phyloP scores from a whole-genome alignment of 2,797 vertebrate species.

The Micropoecilia bifurca region DNA sequence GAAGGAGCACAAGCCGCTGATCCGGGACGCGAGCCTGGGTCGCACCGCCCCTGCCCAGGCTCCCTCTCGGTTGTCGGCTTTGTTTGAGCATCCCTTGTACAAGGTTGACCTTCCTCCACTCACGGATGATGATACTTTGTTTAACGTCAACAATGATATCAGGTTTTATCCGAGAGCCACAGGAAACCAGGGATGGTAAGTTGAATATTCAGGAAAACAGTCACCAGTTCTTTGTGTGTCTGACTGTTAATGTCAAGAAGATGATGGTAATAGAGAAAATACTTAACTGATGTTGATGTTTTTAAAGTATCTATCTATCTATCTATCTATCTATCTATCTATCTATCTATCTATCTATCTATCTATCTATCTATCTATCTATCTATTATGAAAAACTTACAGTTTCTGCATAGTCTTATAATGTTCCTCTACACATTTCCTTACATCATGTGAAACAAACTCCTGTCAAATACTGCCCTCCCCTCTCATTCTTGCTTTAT shows the following conservation, averaged over 20 bases:
- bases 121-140: slow-evolving; percentile 89
- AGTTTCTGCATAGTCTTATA: background rate
- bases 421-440: background rate
- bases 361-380: background rate
- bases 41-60: slow-evolving; percentile 48
- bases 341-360: slow-evolving; percentile 17
- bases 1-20: slow-evolving; percentile 77
- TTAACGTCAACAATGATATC: slow-evolving; percentile 93
- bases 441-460: background rate
- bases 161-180: slow-evolving; percentile 89
- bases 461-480: background rate
- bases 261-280: background rate
- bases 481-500: background rate
- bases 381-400: background rate
- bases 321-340: slow-evolving; percentile 13
- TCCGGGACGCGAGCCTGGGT: slow-evolving; percentile 62
- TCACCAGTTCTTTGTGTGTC: background rate
- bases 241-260: background rate
- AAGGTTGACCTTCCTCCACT: slow-evolving; percentile 81
- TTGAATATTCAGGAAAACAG: background rate
- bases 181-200: slow-evolving; percentile 91
- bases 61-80: slow-evolving; percentile 78
- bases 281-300: too few species aligned
- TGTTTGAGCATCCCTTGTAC: slow-evolving; percentile 90
- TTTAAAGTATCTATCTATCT: background rate